A percentile compares a stretch with the other conserved stretches of the same genome.
These are phyloP conservation scores for Clarias platycephalus DNA, from an alignment of 2,797 vertebrate species.

Conservation along the genomic window DNA sequence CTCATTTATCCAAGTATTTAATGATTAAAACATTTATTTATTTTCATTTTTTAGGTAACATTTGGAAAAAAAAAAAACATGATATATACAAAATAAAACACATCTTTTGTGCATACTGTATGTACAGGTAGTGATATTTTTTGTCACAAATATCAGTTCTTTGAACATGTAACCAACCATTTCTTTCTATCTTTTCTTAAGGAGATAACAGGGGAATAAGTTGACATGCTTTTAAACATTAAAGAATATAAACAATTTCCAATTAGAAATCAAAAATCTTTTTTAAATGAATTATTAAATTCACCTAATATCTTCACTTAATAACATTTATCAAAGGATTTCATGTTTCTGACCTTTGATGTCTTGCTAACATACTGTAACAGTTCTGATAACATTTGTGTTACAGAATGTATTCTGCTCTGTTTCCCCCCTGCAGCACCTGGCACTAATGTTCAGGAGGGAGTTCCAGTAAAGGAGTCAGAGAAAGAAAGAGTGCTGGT, in stretches of 20 bases:
- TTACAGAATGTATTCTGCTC: neutral
- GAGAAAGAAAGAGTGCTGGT: neutral
- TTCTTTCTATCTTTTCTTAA: too few species aligned
- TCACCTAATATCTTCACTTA: neutral
- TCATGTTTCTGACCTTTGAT: neutral
- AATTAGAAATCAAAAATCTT: neutral
- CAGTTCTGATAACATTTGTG: neutral
- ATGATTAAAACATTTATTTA: too few species aligned
- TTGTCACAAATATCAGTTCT: too few species aligned
- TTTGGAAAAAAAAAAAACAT: too few species aligned
- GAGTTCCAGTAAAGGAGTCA: conserved; percentile 10
- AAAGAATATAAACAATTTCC: too few species aligned
- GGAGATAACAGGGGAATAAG: neutral
- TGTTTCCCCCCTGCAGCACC: neutral
- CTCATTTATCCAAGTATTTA: too few species aligned
- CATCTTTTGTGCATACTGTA: too few species aligned
- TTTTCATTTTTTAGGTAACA: too few species aligned
- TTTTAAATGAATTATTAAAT: neutral
- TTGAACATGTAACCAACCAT: too few species aligned
- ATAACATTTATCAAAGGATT: neutral
- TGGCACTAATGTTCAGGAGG: conserved; percentile 17
- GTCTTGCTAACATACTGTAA: neutral
- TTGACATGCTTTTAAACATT: too few species aligned
- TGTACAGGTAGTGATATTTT: too few species aligned
- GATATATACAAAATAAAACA: too few species aligned